Evolutionary conservation across 2,797 vertebrate species (phyloP), one percentile per base, ranked within the genome.

Genomic region (Adrianichthys oophorus): DNA sequence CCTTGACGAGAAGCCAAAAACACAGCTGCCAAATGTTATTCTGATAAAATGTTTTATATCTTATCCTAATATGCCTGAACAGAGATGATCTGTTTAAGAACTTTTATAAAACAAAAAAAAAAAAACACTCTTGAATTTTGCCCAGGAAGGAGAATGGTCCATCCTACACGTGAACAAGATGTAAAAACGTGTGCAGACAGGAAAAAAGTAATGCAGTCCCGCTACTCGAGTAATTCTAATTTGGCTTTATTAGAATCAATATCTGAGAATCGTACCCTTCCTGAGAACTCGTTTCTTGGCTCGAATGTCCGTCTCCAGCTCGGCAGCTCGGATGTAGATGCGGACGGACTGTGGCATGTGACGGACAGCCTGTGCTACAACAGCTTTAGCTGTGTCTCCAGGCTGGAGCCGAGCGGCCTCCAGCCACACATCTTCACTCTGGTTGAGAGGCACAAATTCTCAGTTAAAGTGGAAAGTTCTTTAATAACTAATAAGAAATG

Each of bases 381-480:
- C 98, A 0, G 96, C 98, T 82, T 99, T 98, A 45, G 98, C 96
- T 0, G 98, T 98, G 73, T 99, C 98, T 15, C 98, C 98, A 0
- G 98, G 97, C 78, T 99, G 98, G n/a, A 99, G 86, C 16, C 96
- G 90, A 43, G 97, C 98, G 41, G 98, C 98, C 85, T 99, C 98
- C 21, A 99, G 72, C 98, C 98, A 99, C 44, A 99, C 96, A 41
- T 99, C 97, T 89, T 99, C 97, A 76, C 98, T 99, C 96, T 98
- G 69, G 44, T 29, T 70, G 44, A 43, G 4, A 74, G 48, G 69
- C 10, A 12, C 14, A 60, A n/a, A 48, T 24, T 15, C 26, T 26
- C 26, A 26, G 0, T 26, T 26, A 26, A 32, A 8, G 29, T 37
- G 32, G 8, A 37, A 37, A 12, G 13, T 12, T 37, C 32, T 37